These are phyloP conservation scores for Cephalopachus bancanus DNA, from an alignment of 2,797 vertebrate genomes.

Conservation along the genomic window DNA sequence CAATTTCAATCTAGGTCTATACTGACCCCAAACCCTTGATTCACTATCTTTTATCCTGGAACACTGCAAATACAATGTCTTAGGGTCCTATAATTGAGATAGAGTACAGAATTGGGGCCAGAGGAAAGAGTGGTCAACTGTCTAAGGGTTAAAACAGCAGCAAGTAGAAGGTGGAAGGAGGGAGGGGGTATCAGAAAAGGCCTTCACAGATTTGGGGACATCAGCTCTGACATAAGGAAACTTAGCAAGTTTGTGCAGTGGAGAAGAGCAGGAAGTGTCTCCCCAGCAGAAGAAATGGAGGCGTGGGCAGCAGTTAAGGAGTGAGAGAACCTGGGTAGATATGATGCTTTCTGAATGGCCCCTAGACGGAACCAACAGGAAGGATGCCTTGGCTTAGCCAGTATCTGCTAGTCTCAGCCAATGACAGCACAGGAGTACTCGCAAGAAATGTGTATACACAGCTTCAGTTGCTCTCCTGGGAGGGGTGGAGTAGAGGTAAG, in stretches of 20 bases:
- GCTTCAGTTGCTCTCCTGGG: background rate
- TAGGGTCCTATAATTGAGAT: background rate
- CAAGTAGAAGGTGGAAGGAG: too few relatives aligned
- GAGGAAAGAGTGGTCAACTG: background rate
- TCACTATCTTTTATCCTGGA: background rate
- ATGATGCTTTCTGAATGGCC: background rate
- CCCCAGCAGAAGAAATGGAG: background rate
- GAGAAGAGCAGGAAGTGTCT: background rate
- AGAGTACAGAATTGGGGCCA: background rate
- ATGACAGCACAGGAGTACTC: background rate
- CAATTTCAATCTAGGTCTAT: background rate
- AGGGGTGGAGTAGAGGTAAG: background rate
- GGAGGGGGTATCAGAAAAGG: background rate
- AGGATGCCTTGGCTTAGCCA: background rate
- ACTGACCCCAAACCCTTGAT: background rate
- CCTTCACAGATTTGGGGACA: background rate
- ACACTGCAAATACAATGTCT: background rate
- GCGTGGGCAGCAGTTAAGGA: background rate
- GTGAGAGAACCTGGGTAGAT: background rate
- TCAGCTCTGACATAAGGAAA: background rate
- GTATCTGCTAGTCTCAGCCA: background rate
- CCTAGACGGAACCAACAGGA: background rate
- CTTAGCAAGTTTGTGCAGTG: background rate
- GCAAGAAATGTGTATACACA: background rate
- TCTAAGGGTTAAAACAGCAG: background rate